Base-by-base conservation (phyloP, 2,113 vertebrate species). In the Puffinus mauretanicus region DNA sequence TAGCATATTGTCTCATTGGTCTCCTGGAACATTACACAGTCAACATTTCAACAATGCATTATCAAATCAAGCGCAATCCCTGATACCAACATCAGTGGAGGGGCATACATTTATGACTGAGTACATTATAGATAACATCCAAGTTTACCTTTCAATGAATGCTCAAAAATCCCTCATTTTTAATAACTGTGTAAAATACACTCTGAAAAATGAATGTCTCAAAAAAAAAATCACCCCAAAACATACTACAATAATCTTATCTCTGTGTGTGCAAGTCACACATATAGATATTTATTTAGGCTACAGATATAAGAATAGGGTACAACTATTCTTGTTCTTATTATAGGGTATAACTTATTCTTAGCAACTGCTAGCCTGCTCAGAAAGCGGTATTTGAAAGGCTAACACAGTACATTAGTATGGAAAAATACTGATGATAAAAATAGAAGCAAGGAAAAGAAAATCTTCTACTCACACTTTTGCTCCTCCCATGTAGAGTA, bases 401-500 rank as follows among this genome's bases (percentile, higher is more conserved):
- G 22, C 18, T 81, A 71, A 65, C 9, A 32, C 2, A 65, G 51
- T 38, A 67, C 9, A 34, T 9, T 10, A 58, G 2, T 44, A 54
- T 51, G 29, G 34, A 69, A 75, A 9, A 96, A 55, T 18, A 73
- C 1, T 36, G n/a, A 29, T 27, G 52, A 86, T 19, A 87, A 80
- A 75, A 90, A 52, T 5, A 60, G 19, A 88, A 55, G 7, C 52
- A 86, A 66, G 25, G 11, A 81, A 94, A 91, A 88, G 2, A 84
- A 93, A 96, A 79, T 2, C 2, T 78, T 55, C 38, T 96, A 98
- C 98, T 98, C 92, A 98, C 98, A 90, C 97, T 98, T 98, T 97
- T 98, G 94, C 88, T 98, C 69, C 96, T 98, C 64, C 94, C 96
- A 67, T 89, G 93, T 19, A 73, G 54, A 62, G 80, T 95, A 78